Evolutionary conservation across 1,140 invertebrate species (phyloP), one percentile per base, ranked within the genome.

Genomic region (Colletes latitarsis): DNA sequence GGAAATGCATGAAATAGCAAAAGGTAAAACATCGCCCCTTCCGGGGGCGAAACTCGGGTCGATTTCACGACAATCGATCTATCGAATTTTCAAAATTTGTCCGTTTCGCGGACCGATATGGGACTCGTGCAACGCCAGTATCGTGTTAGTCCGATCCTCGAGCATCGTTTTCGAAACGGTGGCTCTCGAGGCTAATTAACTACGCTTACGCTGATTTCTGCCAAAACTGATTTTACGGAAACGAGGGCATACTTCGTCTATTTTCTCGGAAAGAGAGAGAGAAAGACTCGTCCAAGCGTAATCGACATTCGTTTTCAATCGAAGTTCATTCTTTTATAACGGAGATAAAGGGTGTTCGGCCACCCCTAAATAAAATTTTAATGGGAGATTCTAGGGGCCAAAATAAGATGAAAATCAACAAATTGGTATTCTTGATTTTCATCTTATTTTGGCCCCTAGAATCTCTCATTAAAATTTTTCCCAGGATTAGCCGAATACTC

Each of bases 161-260:
- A n/a, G n/a, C 30, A 71, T 72, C 39, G 55, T 52, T 77, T 41
- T 69, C 21, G 30, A 63, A 60, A 77, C 53, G 30, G 53, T 74
- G 77, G 78, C 62, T 81, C 68, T n/a, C 77, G 79, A 78, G 60
- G 78, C 80, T 63, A 78, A 87, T 64, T 77, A 81, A 86, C 41
- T 86, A 87, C 85, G 85, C 82, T 87, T 86, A 87, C 53, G 74
- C 71, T 87, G 41, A 83, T 82, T 77, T 87, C 58, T 87, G 76
- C 72, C 74, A 82, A 30, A 72, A 71, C 43, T 55, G 70, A 75
- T n/a, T 80, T 80, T 74, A 73, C 52, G 12, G 15, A 72, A 55
- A 3, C 30, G 58, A 86, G 68, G 70, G 58, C 76, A 82, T 68
- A 58, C 62, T 78, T 70, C 21, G 43, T 41, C 14, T 53, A 52